phyloP scores from a whole-genome alignment of 2,888 invertebrate species.

The Bellardia pandia region DNA sequence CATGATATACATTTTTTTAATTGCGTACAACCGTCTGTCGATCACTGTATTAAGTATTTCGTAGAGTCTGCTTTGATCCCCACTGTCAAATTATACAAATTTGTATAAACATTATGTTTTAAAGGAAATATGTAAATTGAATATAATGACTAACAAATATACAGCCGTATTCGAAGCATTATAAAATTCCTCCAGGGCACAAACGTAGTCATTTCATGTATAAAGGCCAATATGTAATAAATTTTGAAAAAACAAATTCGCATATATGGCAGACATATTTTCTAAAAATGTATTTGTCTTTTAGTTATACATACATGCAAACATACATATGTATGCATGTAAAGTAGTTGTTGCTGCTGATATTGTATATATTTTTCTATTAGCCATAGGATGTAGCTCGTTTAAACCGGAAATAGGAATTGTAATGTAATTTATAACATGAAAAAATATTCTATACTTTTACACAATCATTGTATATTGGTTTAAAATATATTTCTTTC shows the following conservation, averaged over 20 bases:
- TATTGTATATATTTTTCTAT: constrained; percentile 47
- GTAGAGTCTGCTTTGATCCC: neutral
- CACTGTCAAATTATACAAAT: constrained; percentile 1
- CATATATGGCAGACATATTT: constrained; percentile 63
- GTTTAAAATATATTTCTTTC: constrained; percentile 50
- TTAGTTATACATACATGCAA: neutral
- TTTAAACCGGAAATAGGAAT: constrained; percentile 66
- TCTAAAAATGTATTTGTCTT: constrained; percentile 31
- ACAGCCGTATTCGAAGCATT: neutral
- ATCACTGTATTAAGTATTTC: too few relatives aligned
- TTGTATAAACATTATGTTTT: constrained; percentile 1
- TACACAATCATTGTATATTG: constrained; percentile 51
- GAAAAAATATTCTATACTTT: constrained; percentile 39
- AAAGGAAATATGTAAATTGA: constrained; percentile 69
- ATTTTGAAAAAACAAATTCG: constrained; percentile 25
- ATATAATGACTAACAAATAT: constrained; percentile 61
- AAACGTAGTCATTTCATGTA: constrained; percentile 32
- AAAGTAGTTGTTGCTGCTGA: constrained; percentile 14
- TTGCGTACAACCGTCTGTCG: too few relatives aligned
- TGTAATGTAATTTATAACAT: constrained; percentile 66
- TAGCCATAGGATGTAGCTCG: constrained; percentile 62
- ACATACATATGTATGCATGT: too few relatives aligned
- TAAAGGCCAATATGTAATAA: constrained; percentile 60
- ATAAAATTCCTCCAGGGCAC: neutral
- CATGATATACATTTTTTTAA: too few relatives aligned